These are phyloP conservation scores for Smithornis capensis DNA, from an alignment of 2,113 vertebrate genomes.

Conservation along the genomic window DNA sequence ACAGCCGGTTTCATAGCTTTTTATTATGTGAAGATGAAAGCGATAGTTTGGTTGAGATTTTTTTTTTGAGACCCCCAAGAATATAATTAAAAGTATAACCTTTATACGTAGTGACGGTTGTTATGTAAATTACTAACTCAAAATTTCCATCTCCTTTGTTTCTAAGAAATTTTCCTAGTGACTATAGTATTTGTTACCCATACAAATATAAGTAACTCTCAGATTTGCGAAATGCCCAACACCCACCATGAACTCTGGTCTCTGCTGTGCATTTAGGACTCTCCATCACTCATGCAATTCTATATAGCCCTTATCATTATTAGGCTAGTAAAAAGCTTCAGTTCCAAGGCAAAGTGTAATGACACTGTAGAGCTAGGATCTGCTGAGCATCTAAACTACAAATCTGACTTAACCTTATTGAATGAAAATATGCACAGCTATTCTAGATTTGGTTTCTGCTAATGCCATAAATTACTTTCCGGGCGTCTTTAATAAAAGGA, in stretches of 20 bases:
- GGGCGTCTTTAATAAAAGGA: neutral
- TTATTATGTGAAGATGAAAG: slow-evolving; percentile 54
- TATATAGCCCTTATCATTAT: neutral
- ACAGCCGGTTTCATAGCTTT: slow-evolving; percentile 42
- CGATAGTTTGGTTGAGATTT: neutral
- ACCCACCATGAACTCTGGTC: neutral
- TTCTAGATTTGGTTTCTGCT: neutral
- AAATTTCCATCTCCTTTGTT: slow-evolving; percentile 20
- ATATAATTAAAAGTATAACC: slow-evolving; percentile 1
- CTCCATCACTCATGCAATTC: neutral
- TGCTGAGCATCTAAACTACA: neutral
- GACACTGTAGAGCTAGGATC: neutral
- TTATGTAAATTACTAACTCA: neutral
- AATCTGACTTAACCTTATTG: neutral
- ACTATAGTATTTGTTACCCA: neutral
- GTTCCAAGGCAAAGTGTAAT: neutral
- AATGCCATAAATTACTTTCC: neutral
- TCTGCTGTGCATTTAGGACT: neutral
- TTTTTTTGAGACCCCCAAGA: neutral
- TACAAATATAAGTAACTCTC: neutral
- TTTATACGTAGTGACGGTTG: neutral
- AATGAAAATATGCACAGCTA: neutral
- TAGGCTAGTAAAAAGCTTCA: neutral
- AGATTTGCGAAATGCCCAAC: neutral
- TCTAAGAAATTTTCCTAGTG: neutral